phyloP scores from a whole-genome alignment of 2,888 invertebrate genomes.

The Periphyllus acericola region DNA sequence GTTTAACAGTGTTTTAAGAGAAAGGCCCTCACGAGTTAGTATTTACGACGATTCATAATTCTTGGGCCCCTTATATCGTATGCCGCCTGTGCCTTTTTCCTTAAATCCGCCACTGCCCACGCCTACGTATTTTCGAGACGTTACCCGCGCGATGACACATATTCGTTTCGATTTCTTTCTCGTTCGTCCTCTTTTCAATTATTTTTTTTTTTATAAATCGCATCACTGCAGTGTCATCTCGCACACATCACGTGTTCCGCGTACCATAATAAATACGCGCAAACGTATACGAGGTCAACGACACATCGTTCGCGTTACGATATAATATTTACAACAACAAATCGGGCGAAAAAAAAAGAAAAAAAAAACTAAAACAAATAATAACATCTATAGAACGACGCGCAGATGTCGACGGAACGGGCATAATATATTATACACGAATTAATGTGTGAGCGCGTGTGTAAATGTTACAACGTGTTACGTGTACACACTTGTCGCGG shows the following conservation, averaged over 20 bases:
- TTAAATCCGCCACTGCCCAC: too few species aligned
- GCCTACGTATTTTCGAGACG: too few species aligned
- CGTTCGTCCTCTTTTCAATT: background rate
- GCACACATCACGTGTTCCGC: slow-evolving; percentile 12
- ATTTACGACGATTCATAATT: too few species aligned
- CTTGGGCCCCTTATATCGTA: too few species aligned
- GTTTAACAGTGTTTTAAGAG: too few species aligned
- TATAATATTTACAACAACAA: slow-evolving; percentile 23
- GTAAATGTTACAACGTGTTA: too few species aligned
- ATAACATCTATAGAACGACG: slow-evolving; percentile 6
- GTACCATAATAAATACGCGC: background rate
- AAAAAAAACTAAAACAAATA: slow-evolving; percentile 16
- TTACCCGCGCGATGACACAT: too few species aligned
- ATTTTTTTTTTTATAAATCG: background rate
- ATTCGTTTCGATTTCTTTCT: too few species aligned
- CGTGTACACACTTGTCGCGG: too few species aligned
- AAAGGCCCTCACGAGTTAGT: too few species aligned
- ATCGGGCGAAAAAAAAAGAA: background rate
- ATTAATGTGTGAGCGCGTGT: too few species aligned
- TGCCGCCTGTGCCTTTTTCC: too few species aligned
- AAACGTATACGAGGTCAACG: slow-evolving; percentile 19
- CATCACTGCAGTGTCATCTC: background rate
- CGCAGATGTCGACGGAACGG: slow-evolving; percentile 15
- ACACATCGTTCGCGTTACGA: background rate
- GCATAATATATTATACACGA: background rate